Base-by-base conservation (phyloP, 1,140 invertebrate species). In the Cataglyphis hispanica region DNA sequence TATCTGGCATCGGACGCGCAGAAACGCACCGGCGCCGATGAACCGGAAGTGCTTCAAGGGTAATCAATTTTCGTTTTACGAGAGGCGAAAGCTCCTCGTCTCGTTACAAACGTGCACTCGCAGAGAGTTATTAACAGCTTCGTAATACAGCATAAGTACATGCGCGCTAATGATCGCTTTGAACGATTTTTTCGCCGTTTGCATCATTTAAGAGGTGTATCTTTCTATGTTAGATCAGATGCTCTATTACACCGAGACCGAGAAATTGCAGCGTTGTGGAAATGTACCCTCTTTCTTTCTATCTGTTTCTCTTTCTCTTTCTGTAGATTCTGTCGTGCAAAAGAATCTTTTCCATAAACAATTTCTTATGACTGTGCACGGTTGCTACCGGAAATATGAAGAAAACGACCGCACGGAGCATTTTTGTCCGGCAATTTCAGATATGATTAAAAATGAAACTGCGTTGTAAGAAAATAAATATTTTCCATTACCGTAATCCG, bases 391-490 rank as follows among this genome's bases (percentile, higher is more conserved):
- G 25, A 74, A 83, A 60, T 31, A 81, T 43, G 34, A 72, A 46
- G 78, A 61, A 74, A 83, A 60, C 67, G 27, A 43, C 37, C 37
- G 67, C 50, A 37, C 27, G 50, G 27, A 34, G 61, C 61, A 81
- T 58, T 81, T 72, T 81, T 34, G 78, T 72, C 25, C 78, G 1
- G 11, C 40, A 13, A 69, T 83, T 72, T 83, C 27, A 61, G 78
- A 60, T 83, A 61, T 83, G 78, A 83, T 83, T 83, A 83, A 83
- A 83, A 46, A 83, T 74, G 67, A 83, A 83, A 67, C 46, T 43
- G 78, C 37, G 40, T 67, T 22, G 37, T 34, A 63, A 83, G 78
- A 72, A 83, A 83, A 83, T 83, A 83, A 74, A 83, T 83, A 72
- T 69, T 34, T 72, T 74, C 67, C 78, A 74, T 83, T 83, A 83